These are phyloP conservation scores for Clamator glandarius DNA, from an alignment of 2,797 vertebrate genomes.

Conservation along the genomic window DNA sequence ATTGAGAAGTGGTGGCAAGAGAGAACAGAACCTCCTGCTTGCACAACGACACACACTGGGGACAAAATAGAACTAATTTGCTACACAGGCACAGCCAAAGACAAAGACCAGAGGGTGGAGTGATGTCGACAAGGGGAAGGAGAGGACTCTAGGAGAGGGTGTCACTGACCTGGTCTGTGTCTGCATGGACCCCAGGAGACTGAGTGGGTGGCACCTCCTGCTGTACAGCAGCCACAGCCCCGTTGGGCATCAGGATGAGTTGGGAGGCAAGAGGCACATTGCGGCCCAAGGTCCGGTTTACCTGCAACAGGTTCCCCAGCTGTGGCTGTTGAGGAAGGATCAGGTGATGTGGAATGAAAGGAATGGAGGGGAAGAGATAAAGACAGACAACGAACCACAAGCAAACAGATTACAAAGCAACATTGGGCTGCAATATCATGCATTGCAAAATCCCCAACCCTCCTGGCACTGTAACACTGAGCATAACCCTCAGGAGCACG, in stretches of 20 bases:
- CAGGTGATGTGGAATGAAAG: slow-evolving; percentile 28
- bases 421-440: background rate
- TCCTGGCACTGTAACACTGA: background rate
- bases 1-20: background rate
- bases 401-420: slow-evolving; percentile 54
- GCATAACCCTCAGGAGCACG: background rate
- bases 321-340: slow-evolving; percentile 79
- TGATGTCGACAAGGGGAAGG: background rate
- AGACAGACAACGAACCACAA: slow-evolving; percentile 45
- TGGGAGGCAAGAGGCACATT: slow-evolving; percentile 93
- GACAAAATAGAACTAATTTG: background rate
- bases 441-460: background rate
- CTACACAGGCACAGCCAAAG: background rate
- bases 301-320: slow-evolving; percentile 85
- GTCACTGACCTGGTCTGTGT: slow-evolving; percentile 91
- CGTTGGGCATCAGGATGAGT: slow-evolving; percentile 98
- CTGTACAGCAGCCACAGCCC: slow-evolving; percentile 91
- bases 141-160: background rate
- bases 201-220: slow-evolving; percentile 86
- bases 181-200: slow-evolving; percentile 84
- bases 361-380: slow-evolving; percentile 10
- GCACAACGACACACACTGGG: background rate
- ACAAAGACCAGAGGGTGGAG: background rate
- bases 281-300: slow-evolving; percentile 83
- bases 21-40: background rate